Base-by-base conservation (phyloP, 2,797 vertebrate genomes). In the Crocodylus rhombifer region DNA sequence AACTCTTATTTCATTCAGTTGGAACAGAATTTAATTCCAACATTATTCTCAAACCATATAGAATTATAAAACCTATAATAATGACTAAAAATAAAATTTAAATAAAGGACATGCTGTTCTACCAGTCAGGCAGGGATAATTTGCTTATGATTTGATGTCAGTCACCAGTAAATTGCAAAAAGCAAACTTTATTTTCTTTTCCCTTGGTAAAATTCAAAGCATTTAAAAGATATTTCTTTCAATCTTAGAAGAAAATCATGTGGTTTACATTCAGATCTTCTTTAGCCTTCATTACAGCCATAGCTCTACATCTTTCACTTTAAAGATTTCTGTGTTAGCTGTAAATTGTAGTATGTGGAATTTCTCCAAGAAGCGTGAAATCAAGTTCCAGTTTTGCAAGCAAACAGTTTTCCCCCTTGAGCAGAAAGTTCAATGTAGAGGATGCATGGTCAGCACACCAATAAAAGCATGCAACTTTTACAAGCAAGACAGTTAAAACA, bases 381-480 rank as follows among this genome's bases (percentile, higher is more conserved):
- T 95, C 87, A 94, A 91, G 58, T 96, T 97, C 84, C 33, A 92
- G 61, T 96, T 96, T 94, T 92, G 76, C 58, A 95, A 97, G 87
- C 85, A 94, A 95, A 93, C 81, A 88, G 33, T 92, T 96, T 96
- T 95, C 77, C 80, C 88, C 89, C 90, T 86, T 88, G 67, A 95
- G 93, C 88, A 80, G 90, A 87, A 95, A 95, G 95, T 80, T 17
- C 20, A 92, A 82, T 63, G 12, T 55, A 78, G 8, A 83, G 73
- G 63, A 64, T 83, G 58, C 85, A 86, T 76, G 93, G 90, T 95
- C 69, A 95, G 85, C 77, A 93, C 85, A 82, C 14, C 56, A 88
- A 87, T 92, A 95, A 92, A 79, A 57, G 76, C 14, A 26, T 33
- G 62, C 20, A 4, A 73, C 65, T 42, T 92, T 91, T 63, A 23